phyloP scores from a whole-genome alignment of 2,797 vertebrate species.

The Dipus sagitta region DNA sequence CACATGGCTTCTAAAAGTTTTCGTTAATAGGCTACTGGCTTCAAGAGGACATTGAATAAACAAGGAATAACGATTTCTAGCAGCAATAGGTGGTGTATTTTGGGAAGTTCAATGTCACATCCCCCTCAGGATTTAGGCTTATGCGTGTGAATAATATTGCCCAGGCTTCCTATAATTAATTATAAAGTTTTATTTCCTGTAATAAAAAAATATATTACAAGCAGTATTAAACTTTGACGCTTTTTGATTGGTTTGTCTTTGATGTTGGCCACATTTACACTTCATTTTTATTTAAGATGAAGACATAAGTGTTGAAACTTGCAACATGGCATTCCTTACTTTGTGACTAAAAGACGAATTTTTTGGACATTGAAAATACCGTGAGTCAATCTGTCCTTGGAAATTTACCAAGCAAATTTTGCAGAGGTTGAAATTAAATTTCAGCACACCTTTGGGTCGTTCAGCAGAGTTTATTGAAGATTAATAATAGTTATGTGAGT shows the following conservation, averaged over 20 bases:
- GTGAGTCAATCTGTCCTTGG: constrained; percentile 80
- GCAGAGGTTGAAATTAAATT: constrained; percentile 74
- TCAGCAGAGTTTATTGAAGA: constrained; percentile 67
- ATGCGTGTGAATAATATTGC: neutral
- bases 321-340: constrained; percentile 77
- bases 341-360: constrained; percentile 77
- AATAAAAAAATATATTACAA: constrained; percentile 71
- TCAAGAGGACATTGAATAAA: neutral
- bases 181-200: constrained; percentile 58
- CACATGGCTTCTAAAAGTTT: neutral
- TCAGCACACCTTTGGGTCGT: constrained; percentile 69
- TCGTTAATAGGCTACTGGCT: neutral
- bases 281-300: constrained; percentile 77
- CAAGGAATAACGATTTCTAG: neutral
- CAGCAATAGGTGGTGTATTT: neutral
- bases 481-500: constrained; percentile 76
- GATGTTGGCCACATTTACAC: constrained; percentile 60
- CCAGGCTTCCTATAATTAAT: constrained; percentile 35
- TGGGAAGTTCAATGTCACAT: neutral
- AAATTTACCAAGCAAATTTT: constrained; percentile 72
- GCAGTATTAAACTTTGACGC: constrained; percentile 54
- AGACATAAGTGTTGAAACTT: constrained; percentile 78
- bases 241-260: constrained; percentile 71
- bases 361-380: constrained; percentile 79
- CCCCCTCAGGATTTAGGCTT: neutral